These are phyloP conservation scores for Microtus oregoni DNA, from an alignment of 2,113 vertebrate genomes.

Conservation along the genomic window DNA sequence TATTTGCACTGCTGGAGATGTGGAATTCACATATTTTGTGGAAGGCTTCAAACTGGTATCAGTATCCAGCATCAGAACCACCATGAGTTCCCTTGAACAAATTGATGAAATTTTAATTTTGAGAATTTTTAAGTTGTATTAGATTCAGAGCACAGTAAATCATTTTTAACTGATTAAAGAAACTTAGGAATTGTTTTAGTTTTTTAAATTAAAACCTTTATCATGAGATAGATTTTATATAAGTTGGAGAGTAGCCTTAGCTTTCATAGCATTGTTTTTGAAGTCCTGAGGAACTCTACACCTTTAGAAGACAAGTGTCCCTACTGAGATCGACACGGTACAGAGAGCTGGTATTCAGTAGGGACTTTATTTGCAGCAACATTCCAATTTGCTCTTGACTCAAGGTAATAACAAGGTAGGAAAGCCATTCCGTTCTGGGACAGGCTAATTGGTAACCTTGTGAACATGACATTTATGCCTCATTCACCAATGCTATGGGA, in stretches of 20 bases:
- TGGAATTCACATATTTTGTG: neutral
- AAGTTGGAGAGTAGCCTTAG: neutral
- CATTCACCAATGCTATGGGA: neutral
- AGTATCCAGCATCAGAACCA: neutral
- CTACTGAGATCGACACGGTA: neutral
- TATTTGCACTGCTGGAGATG: neutral
- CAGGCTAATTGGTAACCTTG: neutral
- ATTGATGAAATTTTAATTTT: neutral
- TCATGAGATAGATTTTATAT: neutral
- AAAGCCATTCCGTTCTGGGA: neutral
- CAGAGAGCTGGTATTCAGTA: neutral
- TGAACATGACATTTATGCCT: neutral
- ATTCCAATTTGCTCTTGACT: conserved; percentile 15
- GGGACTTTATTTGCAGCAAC: neutral
- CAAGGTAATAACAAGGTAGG: neutral
- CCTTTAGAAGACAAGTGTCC: neutral
- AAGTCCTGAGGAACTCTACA: neutral
- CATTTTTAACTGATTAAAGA: neutral
- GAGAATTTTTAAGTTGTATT: neutral
- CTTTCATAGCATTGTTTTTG: neutral
- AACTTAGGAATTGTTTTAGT: neutral
- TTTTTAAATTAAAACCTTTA: neutral
- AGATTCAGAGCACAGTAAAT: neutral
- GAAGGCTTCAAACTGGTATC: neutral
- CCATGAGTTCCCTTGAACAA: conserved; percentile 12